Percentiles rank a stretch among this genome's conserved stretches.
Conservation (phyloP, 2,113 vertebrate genomes). For the Azemiops feae region DNA sequence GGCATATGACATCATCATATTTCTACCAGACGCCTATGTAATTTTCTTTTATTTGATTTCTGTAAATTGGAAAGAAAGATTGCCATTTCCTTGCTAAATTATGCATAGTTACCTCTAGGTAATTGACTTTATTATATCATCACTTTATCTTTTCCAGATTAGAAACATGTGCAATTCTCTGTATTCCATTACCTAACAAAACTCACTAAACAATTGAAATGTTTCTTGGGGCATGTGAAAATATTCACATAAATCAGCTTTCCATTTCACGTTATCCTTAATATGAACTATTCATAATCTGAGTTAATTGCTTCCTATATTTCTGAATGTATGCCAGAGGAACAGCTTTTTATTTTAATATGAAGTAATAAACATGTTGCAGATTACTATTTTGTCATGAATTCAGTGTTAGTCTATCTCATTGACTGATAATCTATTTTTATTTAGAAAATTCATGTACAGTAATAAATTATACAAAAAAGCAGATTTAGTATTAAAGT, state of each 20-base stretch:
- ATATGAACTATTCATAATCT: constrained; percentile 15
- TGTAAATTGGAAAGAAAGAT: neutral
- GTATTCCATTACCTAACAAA: neutral
- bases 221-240: neutral
- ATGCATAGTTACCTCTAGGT: neutral
- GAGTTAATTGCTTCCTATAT: constrained; percentile 47
- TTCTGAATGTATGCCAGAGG: constrained; percentile 43
- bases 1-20: too few relatives aligned
- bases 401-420: constrained; percentile 46
- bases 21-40: too few relatives aligned
- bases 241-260: neutral
- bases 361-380: constrained; percentile 56
- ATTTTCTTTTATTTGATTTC: neutral
- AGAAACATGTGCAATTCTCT: neutral
- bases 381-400: constrained; percentile 55
- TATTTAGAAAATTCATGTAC: constrained; percentile 58
- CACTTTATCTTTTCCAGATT: neutral
- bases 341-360: constrained; percentile 50
- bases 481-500: neutral
- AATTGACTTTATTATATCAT: neutral
- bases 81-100: neutral
- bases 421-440: constrained; percentile 62
- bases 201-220: neutral
- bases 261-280: neutral
- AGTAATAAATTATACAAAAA: constrained; percentile 41